These are phyloP conservation scores for Drosophila eohydei DNA, from an alignment of 2,888 invertebrate species.

Conservation along the genomic window DNA sequence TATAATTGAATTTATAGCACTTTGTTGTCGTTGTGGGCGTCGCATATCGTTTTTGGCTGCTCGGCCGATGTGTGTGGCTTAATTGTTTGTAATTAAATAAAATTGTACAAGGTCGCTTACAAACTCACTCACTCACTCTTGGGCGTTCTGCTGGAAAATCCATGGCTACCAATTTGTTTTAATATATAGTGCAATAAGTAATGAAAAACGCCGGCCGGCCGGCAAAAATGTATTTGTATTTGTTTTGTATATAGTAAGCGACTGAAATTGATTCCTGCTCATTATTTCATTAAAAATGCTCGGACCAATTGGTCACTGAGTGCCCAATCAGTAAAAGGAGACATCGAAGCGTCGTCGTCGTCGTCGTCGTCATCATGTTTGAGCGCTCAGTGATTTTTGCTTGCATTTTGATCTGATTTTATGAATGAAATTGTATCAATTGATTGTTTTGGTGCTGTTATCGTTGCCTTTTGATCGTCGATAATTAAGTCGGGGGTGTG, in stretches of 20 bases:
- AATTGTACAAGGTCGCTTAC: conserved; percentile 81
- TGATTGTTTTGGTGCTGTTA: conserved; percentile 79
- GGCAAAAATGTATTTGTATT: conserved; percentile 58
- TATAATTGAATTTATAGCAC: conserved; percentile 43
- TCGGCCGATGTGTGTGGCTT: conserved; percentile 40
- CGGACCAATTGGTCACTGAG: conserved; percentile 37
- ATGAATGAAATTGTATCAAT: conserved; percentile 80
- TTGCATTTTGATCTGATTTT: conserved; percentile 78
- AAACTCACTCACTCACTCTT: conserved; percentile 32
- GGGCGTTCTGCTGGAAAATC: conserved; percentile 47
- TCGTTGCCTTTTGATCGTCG: conserved; percentile 75
- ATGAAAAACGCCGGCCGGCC: conserved; percentile 72
- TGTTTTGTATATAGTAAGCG: conserved; percentile 48
- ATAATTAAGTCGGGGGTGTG: conserved; percentile 75
- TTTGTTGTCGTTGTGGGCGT: conserved; percentile 37
- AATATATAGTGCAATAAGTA: conserved; percentile 62
- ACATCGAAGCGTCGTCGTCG: conserved; percentile 15
- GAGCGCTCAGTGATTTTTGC: conserved; percentile 62
- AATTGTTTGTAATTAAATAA: conserved; percentile 82
- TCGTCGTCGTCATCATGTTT: conserved; percentile 37
- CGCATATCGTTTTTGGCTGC: conserved; percentile 49
- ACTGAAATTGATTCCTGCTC: conserved; percentile 78
- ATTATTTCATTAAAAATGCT: conserved; percentile 73
- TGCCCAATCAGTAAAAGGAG: conserved; percentile 36
- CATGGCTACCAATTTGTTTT: conserved; percentile 75